Base-by-base conservation (phyloP, 2,888 invertebrate genomes). In the Drosophila nr. perissopoda region DNA sequence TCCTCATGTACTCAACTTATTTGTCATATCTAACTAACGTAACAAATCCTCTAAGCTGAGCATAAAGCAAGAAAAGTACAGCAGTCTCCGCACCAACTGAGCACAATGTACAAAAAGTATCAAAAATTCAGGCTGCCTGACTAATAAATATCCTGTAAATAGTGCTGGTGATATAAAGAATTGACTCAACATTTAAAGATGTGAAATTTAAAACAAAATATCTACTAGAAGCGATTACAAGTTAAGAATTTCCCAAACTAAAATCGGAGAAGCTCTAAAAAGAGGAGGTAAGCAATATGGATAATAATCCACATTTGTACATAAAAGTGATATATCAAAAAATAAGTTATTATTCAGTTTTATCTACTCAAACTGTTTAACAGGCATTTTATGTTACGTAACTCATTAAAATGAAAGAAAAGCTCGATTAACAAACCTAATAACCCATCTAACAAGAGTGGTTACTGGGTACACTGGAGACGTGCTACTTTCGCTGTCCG, bases 21-120 rank as follows among this genome's bases (percentile, higher is more conserved):
- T 64, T 72, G 38, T 71, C 51, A 48, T 51, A 56, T 34, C 56
- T 33, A 66, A 57, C 64, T 51, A 62, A 69, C 51, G 29, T 2
- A 53, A 27, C 46, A 73, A 76, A 76, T 76, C 40, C 60, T 40
- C 16, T 56, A 56, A 62, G 54, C 64, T 59, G 21, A 29, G 34
- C 54, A 54, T 62, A 57, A 54, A 70, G 25, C 42, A 52, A 52
- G 56, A 71, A 67, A 56, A 57, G 51, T 49, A 27, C 46, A 34
- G 58, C 1, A 49, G 33, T 56, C 21, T 29, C 38, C 48, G 27
- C 21, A 18, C 0, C 38, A 61, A 58, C 57, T 58, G 33, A 60
- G 36, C 46, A 42, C 53, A 49, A n/a, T 49, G 29, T 49, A 53
- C 29, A 66, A 58, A 42, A 61, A 31, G 2, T 42, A 3, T 7